Base-by-base conservation (phyloP, 2,797 vertebrate genomes). In the Sebastes melanostomus region DNA sequence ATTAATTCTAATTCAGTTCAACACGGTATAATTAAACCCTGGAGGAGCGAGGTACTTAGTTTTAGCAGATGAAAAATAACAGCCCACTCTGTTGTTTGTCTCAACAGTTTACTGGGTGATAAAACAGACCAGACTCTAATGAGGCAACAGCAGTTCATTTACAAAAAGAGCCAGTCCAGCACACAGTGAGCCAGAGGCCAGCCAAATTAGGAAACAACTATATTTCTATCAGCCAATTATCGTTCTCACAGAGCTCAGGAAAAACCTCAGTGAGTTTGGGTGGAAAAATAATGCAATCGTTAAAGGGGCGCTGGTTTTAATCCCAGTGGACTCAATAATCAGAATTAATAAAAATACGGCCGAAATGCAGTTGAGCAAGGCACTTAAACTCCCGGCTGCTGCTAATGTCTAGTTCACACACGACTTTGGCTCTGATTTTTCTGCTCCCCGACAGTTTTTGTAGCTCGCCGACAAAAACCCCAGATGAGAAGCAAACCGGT, bases 21-120 rank as follows among this genome's bases (percentile, higher is more conserved):
- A 75, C 76, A 38, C 74, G 7, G 78, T 27, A 54, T 89, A 91
- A 92, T 91, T 83, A 89, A 90, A 86, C 90, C 92, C 90, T 65
- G 29, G 88, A 91, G 90, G 85, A 86, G 54, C 0, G 3, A 59
- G 66, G 30, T 60, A 8, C 80, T 88, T 78, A 52, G 70, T 50
- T 87, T 84, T 24, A 83, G 81, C 76, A 81, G 75, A 80, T 86
- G 84, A 88, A 84, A 79, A 87, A 90, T 82, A 88, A 76, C 75
- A 65, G 70, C 66, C 55, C 62, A 3, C 83, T 74, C 76, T 78
- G 78, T 66, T 88, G 86, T 90, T 88, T 83, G 72, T 89, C 82
- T 83, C 86, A 29, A 82, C 77, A 85, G 82, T 88, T 92, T 84
- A 88, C 69, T 54, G 76, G 69, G 30, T 80, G 83, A 91, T 85